Evolutionary conservation across 2,888 invertebrate species (phyloP).

Genomic region (Muschampia plurimacula): DNA sequence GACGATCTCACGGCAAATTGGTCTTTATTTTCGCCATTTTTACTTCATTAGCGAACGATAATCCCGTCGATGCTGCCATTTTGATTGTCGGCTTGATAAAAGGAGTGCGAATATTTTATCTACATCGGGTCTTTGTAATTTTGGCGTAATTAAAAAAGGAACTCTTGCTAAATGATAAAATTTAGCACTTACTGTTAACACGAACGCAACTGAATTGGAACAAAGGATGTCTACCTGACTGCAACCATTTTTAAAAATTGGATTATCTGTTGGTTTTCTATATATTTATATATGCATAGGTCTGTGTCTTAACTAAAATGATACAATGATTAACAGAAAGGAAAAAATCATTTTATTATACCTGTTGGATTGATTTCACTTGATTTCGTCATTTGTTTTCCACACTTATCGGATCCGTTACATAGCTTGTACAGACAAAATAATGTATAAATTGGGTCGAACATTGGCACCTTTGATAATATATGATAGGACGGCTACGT

Average conservation of each 20-base stretch:
- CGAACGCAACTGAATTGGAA: neutral
- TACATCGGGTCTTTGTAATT: slow-evolving; percentile 1
- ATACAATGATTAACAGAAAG: no score
- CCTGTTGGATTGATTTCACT: no score
- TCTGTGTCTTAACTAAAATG: no score
- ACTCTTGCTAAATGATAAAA: neutral
- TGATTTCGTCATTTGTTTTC: no score
- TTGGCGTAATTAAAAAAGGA: slow-evolving; percentile 1
- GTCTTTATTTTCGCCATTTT: slow-evolving; percentile 32
- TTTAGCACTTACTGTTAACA: neutral
- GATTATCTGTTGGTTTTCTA: neutral
- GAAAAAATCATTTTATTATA: no score
- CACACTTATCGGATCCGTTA: no score
- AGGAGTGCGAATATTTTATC: slow-evolving; percentile 27
- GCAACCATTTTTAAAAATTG: neutral
- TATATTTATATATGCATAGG: no score
- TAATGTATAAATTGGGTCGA: no score
- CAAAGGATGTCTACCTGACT: neutral
- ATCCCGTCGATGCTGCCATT: slow-evolving; percentile 16
- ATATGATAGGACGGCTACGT: no score
- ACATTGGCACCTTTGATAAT: no score
- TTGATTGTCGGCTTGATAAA: slow-evolving; percentile 32
- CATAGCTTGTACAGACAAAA: no score
- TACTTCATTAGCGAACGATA: slow-evolving; percentile 27
- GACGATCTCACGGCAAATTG: slow-evolving; percentile 17